Percentiles rank a stretch among this genome's conserved stretches.
phyloP scores from a whole-genome alignment of 2,888 invertebrate species.

The Ligdia adustata region DNA sequence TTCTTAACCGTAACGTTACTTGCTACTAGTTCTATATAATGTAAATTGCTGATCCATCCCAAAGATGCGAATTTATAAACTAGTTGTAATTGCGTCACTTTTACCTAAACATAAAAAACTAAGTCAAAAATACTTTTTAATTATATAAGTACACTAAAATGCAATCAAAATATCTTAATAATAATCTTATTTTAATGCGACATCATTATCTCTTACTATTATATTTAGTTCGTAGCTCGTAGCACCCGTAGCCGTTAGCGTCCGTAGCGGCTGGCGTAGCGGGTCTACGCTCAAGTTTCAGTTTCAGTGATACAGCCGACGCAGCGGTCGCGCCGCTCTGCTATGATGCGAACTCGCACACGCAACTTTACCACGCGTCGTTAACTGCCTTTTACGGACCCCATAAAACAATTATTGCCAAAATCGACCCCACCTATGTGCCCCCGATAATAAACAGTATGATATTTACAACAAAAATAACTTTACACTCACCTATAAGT shows the following conservation, averaged over 20 bases:
- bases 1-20: too few relatives aligned
- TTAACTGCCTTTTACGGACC: conserved; percentile 67
- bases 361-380: conserved; percentile 62
- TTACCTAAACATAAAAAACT: too few relatives aligned
- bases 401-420: conserved; percentile 54
- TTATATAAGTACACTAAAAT: too few relatives aligned
- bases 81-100: too few relatives aligned
- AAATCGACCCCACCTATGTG: conserved; percentile 25
- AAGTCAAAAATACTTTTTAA: too few relatives aligned
- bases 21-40: too few relatives aligned
- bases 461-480: conserved; percentile 9
- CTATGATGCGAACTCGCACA: neutral
- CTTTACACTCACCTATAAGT: neutral
- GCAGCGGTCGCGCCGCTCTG: conserved; percentile 37
- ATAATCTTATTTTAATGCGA: too few relatives aligned
- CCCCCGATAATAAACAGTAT: conserved; percentile 20
- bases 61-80: too few relatives aligned
- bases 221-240: neutral
- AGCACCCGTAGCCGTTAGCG: conserved; percentile 6
- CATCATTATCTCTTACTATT: neutral
- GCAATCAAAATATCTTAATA: too few relatives aligned
- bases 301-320: conserved; percentile 64
- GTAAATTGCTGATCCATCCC: too few relatives aligned
- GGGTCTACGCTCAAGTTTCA: conserved; percentile 39
- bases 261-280: conserved; percentile 40